Evolutionary conservation across 1,140 invertebrate species (phyloP).

Genomic region (Thrips palmi): DNA sequence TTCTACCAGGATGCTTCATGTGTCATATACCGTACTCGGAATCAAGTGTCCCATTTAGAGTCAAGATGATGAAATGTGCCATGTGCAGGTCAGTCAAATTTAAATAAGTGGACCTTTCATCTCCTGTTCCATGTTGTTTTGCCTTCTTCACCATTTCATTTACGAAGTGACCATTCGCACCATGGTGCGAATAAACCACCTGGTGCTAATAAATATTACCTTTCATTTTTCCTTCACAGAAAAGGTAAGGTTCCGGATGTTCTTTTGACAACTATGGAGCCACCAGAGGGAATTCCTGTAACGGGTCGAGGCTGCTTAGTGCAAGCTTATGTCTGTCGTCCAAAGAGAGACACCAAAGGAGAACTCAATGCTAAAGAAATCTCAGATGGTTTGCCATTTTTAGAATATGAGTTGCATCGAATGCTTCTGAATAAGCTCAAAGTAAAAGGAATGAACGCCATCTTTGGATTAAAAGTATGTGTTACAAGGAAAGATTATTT

Average conservation of each 20-base stretch:
- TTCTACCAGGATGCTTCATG: conserved; percentile 32
- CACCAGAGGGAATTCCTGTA: conserved; percentile 50
- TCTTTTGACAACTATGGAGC: conserved; percentile 72
- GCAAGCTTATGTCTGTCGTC: conserved; percentile 59
- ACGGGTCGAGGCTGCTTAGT: conserved; percentile 58
- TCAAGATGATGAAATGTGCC: conserved; percentile 42
- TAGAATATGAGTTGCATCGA: conserved; percentile 89
- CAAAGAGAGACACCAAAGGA: conserved; percentile 57
- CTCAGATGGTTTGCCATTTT: conserved; percentile 78
- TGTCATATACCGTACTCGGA: conserved; percentile 70
- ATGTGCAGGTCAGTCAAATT: conserved; percentile 38
- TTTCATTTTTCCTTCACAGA: conserved; percentile 26
- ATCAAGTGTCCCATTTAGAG: conserved; percentile 45
- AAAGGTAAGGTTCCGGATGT: conserved; percentile 76
- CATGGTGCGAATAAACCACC: background rate
- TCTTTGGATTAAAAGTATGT: conserved; percentile 58
- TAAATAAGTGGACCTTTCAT: background rate
- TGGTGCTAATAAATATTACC: background rate
- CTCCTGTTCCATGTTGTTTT: too few species aligned
- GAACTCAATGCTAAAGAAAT: conserved; percentile 88
- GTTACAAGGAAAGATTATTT: conserved; percentile 7
- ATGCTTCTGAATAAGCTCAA: conserved; percentile 79
- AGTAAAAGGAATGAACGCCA: conserved; percentile 85
- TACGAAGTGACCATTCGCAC: background rate
- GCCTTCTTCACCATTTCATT: background rate